Percentiles rank a stretch among this genome's conserved stretches.
These are phyloP conservation scores for Cryptosula pallasiana DNA, from an alignment of 2,888 invertebrate genomes.

Conservation along the genomic window DNA sequence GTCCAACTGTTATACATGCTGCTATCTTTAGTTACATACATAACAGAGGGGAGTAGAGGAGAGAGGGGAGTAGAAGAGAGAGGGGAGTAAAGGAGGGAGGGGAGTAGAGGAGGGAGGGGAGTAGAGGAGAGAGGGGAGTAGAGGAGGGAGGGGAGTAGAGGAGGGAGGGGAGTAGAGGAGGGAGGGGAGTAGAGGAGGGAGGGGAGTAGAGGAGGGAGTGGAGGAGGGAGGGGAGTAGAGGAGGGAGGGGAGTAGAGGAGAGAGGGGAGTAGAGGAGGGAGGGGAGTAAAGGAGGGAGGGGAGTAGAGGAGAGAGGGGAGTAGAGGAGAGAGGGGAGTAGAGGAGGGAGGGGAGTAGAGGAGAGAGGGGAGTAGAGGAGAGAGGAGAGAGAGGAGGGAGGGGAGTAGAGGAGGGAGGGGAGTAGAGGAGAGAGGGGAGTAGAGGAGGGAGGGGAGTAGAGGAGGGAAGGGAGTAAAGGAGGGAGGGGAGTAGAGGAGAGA, in stretches of 20 bases:
- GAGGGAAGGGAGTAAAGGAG: no score
- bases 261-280: neutral
- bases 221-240: neutral
- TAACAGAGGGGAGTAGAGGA: neutral
- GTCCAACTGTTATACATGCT: no score
- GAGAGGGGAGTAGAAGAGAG: neutral
- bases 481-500: no score
- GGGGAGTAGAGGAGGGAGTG: neutral
- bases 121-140: neutral
- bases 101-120: neutral
- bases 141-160: neutral
- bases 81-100: neutral
- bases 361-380: no score
- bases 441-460: no score
- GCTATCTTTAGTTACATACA: no score
- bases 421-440: no score
- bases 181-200: neutral
- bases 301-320: neutral
- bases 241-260: neutral
- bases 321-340: neutral
- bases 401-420: no score
- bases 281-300: neutral
- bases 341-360: no score
- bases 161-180: neutral
- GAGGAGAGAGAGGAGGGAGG: no score